phyloP scores from a whole-genome alignment of 1,140 invertebrate species.

The Mamestra configurata region DNA sequence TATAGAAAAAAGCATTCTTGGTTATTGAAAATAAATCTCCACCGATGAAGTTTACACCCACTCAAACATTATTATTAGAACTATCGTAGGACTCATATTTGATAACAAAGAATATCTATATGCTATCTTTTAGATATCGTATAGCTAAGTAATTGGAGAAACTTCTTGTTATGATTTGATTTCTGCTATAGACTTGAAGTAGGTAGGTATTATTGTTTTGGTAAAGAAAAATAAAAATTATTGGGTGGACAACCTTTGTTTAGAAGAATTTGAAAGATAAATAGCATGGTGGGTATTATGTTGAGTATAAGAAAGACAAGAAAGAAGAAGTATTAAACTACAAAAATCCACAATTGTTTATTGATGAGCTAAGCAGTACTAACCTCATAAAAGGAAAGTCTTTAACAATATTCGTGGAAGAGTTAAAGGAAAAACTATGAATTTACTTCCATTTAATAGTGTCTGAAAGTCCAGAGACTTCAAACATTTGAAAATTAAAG shows the following conservation, averaged over 20 bases:
- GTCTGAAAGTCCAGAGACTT: background rate
- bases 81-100: background rate
- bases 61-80: background rate
- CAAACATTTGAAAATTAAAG: too few species aligned
- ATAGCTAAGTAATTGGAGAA: background rate
- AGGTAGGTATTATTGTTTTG: background rate
- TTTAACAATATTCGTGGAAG: too few species aligned
- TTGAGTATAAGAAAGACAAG: too few species aligned
- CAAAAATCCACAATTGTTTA: too few species aligned
- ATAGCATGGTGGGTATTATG: too few species aligned
- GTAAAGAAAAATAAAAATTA: background rate
- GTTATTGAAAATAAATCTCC: background rate
- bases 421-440: too few species aligned
- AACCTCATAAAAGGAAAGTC: too few species aligned
- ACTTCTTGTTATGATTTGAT: background rate
- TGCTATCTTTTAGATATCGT: too few species aligned
- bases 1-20: background rate
- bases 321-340: too few species aligned
- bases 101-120: background rate
- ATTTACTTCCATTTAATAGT: too few species aligned
- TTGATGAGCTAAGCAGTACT: too few species aligned
- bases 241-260: background rate
- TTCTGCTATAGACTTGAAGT: too few species aligned
- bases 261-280: background rate
- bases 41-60: background rate